Evolutionary conservation across 2,113 vertebrate genomes (phyloP).

Genomic region (Melanocharis versteri): DNA sequence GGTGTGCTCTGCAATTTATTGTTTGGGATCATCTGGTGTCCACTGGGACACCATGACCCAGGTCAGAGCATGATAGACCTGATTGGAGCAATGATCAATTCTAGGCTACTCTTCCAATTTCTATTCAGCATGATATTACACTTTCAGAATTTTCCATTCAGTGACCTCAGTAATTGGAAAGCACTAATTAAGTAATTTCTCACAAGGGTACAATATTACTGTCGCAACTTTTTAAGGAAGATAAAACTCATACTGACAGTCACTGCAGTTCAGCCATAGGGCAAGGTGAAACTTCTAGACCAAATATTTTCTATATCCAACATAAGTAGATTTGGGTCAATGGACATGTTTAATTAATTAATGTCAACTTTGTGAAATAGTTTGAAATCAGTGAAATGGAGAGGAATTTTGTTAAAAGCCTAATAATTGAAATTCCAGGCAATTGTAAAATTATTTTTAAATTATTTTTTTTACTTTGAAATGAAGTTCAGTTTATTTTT

Average conservation of each 20-base stretch:
- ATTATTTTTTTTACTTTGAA: background rate
- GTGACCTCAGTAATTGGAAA: background rate
- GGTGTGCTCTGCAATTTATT: background rate
- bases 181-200: conserved; percentile 30
- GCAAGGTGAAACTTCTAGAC: background rate
- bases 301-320: background rate
- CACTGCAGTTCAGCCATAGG: background rate
- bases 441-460: background rate
- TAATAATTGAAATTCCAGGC: background rate
- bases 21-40: background rate
- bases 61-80: background rate
- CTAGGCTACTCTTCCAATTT: background rate
- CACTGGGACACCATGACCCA: background rate
- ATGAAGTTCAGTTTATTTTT: background rate
- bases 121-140: background rate
- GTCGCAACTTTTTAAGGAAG: background rate
- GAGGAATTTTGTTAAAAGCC: background rate
- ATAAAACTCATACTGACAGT: background rate
- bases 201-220: background rate
- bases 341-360: background rate
- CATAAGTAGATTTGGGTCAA: background rate
- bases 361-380: background rate
- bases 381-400: background rate
- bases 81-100: background rate
- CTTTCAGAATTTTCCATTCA: background rate